Percentiles rank a stretch among this genome's conserved stretches.
These are phyloP conservation scores for Uria lomvia DNA, from an alignment of 2,113 vertebrate genomes.

Conservation along the genomic window DNA sequence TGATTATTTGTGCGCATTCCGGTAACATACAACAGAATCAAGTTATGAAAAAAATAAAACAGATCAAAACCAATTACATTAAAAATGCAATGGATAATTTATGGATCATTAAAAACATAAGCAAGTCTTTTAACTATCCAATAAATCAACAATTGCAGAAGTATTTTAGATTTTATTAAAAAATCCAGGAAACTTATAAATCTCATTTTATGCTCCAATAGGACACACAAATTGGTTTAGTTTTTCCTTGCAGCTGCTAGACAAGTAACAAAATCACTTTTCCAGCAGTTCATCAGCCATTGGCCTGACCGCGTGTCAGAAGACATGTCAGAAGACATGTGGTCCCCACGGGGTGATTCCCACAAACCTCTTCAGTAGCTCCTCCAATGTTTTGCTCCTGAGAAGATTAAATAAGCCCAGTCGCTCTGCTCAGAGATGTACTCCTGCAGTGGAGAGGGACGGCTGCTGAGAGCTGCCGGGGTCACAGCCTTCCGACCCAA, in stretches of 20 bases:
- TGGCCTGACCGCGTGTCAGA: background rate
- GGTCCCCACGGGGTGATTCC: background rate
- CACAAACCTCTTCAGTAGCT: background rate
- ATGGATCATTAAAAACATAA: slow-evolving; percentile 17
- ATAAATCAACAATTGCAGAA: slow-evolving; percentile 8
- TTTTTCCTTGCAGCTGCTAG: background rate
- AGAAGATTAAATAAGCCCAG: background rate
- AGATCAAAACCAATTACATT: background rate
- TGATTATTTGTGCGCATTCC: background rate
- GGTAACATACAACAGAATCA: background rate
- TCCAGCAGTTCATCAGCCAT: background rate
- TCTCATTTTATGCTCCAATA: slow-evolving; percentile 7
- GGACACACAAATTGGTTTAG: background rate
- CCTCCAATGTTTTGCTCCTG: background rate
- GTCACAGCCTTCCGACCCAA: background rate
- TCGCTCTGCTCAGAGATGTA: background rate
- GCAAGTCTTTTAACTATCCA: background rate
- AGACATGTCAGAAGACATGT: background rate
- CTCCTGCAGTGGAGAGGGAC: background rate
- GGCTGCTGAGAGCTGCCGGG: background rate
- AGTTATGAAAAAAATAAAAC: background rate
- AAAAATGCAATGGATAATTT: background rate
- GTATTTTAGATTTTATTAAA: slow-evolving; percentile 22
- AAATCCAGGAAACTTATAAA: slow-evolving; percentile 5
- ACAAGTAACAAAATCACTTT: background rate